Conservation (phyloP, 2,888 invertebrate genomes). For the Phaonia tiefii region DNA sequence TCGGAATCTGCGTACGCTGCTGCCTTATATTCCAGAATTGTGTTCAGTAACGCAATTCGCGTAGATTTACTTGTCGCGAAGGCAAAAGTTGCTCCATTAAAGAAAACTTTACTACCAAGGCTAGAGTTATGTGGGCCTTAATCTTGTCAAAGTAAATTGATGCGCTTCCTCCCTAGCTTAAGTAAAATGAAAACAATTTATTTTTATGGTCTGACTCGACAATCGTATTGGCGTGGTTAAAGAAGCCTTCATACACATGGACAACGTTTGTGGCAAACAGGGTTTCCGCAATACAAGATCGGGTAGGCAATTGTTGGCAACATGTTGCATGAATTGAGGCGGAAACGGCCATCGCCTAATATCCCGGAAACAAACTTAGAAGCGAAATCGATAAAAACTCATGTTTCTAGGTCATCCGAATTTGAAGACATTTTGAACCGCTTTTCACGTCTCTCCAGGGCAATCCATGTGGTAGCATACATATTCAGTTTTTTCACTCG, state of each 20-base stretch:
- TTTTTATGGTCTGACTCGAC: conserved; percentile 15
- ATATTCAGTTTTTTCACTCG: too few relatives aligned
- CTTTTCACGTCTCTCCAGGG: too few relatives aligned
- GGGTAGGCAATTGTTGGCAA: background rate
- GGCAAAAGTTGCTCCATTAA: background rate
- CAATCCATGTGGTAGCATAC: too few relatives aligned
- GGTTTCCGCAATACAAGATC: background rate
- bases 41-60: too few relatives aligned
- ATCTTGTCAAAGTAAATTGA: background rate
- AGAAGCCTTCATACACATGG: background rate
- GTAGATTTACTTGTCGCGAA: background rate
- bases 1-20: too few relatives aligned
- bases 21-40: too few relatives aligned
- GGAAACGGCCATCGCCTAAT: background rate
- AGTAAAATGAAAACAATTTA: background rate
- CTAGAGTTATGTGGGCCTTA: background rate
- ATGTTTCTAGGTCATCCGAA: too few relatives aligned
- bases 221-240: background rate
- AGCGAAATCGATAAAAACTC: too few relatives aligned
- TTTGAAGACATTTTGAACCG: background rate
- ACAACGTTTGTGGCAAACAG: background rate
- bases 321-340: background rate
- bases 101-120: background rate
- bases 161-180: background rate
- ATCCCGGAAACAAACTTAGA: too few relatives aligned